Conservation (phyloP, 2,113 vertebrate species). For the Bostrychus sinensis region DNA sequence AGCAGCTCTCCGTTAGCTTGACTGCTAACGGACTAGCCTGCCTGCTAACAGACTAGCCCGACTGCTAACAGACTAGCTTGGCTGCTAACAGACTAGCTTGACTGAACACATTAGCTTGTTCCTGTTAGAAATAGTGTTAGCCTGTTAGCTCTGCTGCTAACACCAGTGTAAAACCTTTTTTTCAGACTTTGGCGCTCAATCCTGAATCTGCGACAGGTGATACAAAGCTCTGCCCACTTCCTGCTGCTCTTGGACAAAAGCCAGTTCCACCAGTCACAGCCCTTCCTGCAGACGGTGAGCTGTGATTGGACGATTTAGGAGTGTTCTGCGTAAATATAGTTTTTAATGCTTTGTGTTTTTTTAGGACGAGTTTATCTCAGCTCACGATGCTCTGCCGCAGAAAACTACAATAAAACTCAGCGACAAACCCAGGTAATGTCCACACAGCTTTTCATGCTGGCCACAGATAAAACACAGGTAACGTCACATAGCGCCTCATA, state of each 20-base stretch:
- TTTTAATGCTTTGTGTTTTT: not conserved
- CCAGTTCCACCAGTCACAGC: slow-evolving; percentile 77
- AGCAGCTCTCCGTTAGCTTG: no score
- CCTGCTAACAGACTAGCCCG: no score
- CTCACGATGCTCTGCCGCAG: slow-evolving; percentile 86
- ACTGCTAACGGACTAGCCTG: no score
- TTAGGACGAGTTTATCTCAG: slow-evolving; percentile 85
- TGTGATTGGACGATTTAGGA: not conserved
- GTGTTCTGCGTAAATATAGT: not conserved
- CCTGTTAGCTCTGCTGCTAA: not conserved
- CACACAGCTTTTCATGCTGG: no score
- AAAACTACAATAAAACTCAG: slow-evolving; percentile 81
- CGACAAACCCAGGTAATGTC: slow-evolving; percentile 79
- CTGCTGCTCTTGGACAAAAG: slow-evolving; percentile 87
- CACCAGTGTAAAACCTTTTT: not conserved
- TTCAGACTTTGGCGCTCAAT: slow-evolving; percentile 88
- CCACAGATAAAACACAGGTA: no score
- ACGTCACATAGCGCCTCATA: not conserved
- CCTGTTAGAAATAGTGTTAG: not conserved
- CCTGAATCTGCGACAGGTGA: slow-evolving; percentile 85
- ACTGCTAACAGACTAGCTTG: no score
- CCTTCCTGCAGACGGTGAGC: slow-evolving; percentile 86
- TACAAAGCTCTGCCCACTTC: slow-evolving; percentile 86
- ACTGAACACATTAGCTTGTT: not conserved
- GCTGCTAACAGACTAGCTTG: not conserved